These are phyloP conservation scores for Corythornis vintsioides DNA, from an alignment of 2,113 vertebrate species.

Conservation along the genomic window DNA sequence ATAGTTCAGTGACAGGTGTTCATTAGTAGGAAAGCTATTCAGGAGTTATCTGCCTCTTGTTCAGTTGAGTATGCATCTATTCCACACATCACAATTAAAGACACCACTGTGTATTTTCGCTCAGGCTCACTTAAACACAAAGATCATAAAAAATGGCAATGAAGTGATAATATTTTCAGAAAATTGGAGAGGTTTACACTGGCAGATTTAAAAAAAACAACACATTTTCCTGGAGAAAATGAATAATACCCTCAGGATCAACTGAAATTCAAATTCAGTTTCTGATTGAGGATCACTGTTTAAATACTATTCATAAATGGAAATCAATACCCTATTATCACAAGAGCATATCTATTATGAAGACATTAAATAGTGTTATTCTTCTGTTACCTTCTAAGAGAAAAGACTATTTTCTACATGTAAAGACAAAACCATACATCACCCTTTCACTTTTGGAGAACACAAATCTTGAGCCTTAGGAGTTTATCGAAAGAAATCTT, in stretches of 20 bases:
- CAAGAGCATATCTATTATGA: not conserved
- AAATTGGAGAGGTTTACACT: not conserved
- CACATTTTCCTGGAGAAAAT: not conserved
- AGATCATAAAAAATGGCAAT: not conserved
- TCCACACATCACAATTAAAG: not conserved
- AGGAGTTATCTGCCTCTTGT: not conserved
- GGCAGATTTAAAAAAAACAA: not conserved
- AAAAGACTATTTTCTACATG: not conserved
- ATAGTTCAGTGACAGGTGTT: not conserved
- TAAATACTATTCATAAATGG: not conserved
- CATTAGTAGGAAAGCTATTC: not conserved
- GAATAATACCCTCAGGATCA: not conserved
- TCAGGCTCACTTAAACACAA: not conserved
- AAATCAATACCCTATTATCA: not conserved
- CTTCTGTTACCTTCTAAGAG: not conserved
- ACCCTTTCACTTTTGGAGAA: not conserved
- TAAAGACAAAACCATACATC: not conserved
- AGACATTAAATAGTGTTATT: not conserved
- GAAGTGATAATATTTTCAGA: not conserved
- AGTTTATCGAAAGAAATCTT: not conserved
- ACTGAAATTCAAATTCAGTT: not conserved
- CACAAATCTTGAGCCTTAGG: not conserved
- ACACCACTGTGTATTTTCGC: not conserved
- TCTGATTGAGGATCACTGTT: not conserved
- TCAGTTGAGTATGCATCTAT: not conserved